Base-by-base conservation (phyloP, 2,113 vertebrate genomes). In the Notechis scutatus region DNA sequence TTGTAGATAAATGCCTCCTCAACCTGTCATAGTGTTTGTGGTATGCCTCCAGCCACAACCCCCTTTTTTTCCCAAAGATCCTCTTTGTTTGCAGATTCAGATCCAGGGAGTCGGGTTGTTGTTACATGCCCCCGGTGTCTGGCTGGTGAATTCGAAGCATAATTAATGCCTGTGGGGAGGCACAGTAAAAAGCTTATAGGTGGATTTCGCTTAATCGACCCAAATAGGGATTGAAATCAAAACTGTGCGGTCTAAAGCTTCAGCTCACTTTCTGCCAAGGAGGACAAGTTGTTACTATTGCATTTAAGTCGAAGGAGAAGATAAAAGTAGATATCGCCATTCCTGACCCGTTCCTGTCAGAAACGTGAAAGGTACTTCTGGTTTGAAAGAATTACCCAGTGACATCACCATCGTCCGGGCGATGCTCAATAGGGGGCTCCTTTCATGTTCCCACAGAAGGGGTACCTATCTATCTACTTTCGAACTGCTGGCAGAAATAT, bases 1-100 rank as follows among this genome's bases (percentile, higher is more conserved):
- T 90, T 95, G 94, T 42, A 96, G 95, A 96, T 10, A 96, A 90
- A 93, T 81, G 69, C 92, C 85, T 95, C 90, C 81, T 97, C 92
- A 95, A 95, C 91, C 56, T 92, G 50, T 50, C 91, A 90, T 45
- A 90, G 92, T 4, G n/a, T 92, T 94, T 95, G 91, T 89, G 23
- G 11, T 93, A 39, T 91, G 88, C 5, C 0, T 59, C 90, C 23
- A 57, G 15, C 92, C 56, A 57, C 55, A 42, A 3, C 42, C 0
- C 0, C 50, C 1, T 90, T 94, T 21, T 94, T 94, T 21, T 89
- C 92, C 90, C 0, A 0, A 12, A 11, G 95, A 56, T 15, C 52
- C 21, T 85, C 69, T 85, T 21, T 3, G 12, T 81, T 93, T 92
- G 92, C 93, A 93, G 85, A 94, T 74, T 92, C 90, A 59, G 4